Base-by-base conservation (phyloP, 1,140 invertebrate genomes). In the Arion vulgaris region DNA sequence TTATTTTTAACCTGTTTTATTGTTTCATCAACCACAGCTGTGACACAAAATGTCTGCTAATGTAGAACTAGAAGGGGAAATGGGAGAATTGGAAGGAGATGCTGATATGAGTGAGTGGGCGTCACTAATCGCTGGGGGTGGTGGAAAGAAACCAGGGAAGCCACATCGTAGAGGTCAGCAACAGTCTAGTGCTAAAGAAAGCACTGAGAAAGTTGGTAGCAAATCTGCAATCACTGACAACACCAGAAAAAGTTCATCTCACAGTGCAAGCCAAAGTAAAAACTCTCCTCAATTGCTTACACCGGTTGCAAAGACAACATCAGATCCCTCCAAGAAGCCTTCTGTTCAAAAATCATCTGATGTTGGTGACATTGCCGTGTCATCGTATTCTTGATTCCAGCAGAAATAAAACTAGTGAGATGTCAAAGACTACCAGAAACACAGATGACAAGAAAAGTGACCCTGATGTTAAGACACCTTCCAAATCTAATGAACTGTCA, bases 71-170 rank as follows among this genome's bases (percentile, higher is more conserved):
- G 45, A 53, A 53, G 74, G 45, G 4, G 74, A 39, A 4, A 49
- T 41, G 17, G 71, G 11, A 15, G 74, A 76, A 1, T 15, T 76
- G 15, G 74, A 51, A 28, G 45, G 45, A 32, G 74, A 76, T 57
- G 51, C 28, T 5, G 49, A 76, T 23, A 32, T 51, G 45, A 76
- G 23, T 76, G 45, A 53, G 49, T 76, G 74, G 74, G n/a, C 72
- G n/a, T 13, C 41, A 28, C 1, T 41, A n/a, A 17, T 28, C 2
- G 34, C 1, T n/a, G 36, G 23, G 34, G 28, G 68, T 26, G 23
- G 41, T 39, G 9, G 41, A 41, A 72, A 72, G 71, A 72, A 41
- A 72, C 36, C 2, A 5, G 36, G 1, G 71, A 72, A 72, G 23
- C 9, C 39, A 41, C 36, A 72, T 13, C 36, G n/a, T 11, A 39